A percentile compares a stretch with the other conserved stretches of the same genome.
phyloP scores from a whole-genome alignment of 1,140 invertebrate species.

The Schlechtendalia chinensis region DNA sequence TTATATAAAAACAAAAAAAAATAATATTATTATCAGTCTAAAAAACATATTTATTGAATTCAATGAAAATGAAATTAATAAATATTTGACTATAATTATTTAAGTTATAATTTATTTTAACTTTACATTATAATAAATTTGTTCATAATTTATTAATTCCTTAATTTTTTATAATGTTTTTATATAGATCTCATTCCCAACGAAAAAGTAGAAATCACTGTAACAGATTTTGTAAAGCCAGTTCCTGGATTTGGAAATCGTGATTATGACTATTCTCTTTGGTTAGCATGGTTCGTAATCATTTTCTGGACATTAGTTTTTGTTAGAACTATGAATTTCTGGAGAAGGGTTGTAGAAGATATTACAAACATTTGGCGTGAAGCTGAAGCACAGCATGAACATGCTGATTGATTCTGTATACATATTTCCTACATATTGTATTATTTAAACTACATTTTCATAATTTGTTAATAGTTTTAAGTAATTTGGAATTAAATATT shows the following conservation, averaged over 20 bases:
- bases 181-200: constrained; percentile 63
- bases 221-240: constrained; percentile 76
- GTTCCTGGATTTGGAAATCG: constrained; percentile 69
- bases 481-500: constrained; percentile 16
- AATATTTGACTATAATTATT: too few relatives aligned
- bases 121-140: too few relatives aligned
- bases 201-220: constrained; percentile 68
- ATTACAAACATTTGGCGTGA: constrained; percentile 86
- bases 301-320: constrained; percentile 54
- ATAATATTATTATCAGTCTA: too few relatives aligned
- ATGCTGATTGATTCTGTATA: constrained; percentile 59
- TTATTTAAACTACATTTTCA: background rate
- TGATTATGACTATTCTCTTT: constrained; percentile 78
- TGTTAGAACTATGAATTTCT: constrained; percentile 58
- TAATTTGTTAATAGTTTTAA: background rate
- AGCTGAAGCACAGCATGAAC: constrained; percentile 82
- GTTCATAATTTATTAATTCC: background rate
- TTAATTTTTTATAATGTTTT: constrained; percentile 23
- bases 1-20: too few relatives aligned
- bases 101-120: too few relatives aligned
- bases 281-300: constrained; percentile 84
- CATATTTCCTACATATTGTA: constrained; percentile 5
- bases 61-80: too few relatives aligned
- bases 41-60: too few relatives aligned
- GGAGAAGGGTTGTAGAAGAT: constrained; percentile 77